phyloP scores from a whole-genome alignment of 2,113 vertebrate genomes.

The Fulmarus glacialis region DNA sequence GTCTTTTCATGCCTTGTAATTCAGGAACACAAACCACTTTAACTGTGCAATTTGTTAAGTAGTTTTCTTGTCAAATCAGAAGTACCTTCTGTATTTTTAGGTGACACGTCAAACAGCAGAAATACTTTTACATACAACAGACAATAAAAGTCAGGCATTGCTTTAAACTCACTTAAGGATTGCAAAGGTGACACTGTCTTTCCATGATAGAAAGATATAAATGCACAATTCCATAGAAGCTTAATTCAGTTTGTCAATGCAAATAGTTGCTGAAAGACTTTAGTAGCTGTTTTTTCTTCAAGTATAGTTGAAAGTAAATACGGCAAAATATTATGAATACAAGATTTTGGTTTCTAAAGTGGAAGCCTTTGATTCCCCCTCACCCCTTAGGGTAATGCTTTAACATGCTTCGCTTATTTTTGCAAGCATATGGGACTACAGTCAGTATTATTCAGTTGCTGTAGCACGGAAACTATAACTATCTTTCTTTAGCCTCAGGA shows the following conservation, averaged over 20 bases:
- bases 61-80: neutral
- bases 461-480: neutral
- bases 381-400: neutral
- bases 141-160: neutral
- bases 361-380: neutral
- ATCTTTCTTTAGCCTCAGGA: neutral
- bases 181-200: neutral
- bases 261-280: slow-evolving; percentile 34
- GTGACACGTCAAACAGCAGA: neutral
- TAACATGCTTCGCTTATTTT: slow-evolving; percentile 1
- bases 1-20: neutral
- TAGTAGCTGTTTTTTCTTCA: neutral
- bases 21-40: neutral
- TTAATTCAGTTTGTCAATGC: slow-evolving; percentile 32
- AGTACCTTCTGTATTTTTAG: neutral
- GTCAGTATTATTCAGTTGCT: neutral
- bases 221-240: neutral
- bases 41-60: neutral
- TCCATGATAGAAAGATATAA: neutral
- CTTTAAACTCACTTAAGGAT: slow-evolving; percentile 12
- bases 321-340: neutral
- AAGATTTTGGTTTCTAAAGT: slow-evolving; percentile 17
- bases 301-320: neutral
- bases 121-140: neutral
- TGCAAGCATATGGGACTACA: neutral